Evolutionary conservation across 2,888 invertebrate species (phyloP), one percentile per base, ranked within the genome.

Genomic region (Cryptus armator): DNA sequence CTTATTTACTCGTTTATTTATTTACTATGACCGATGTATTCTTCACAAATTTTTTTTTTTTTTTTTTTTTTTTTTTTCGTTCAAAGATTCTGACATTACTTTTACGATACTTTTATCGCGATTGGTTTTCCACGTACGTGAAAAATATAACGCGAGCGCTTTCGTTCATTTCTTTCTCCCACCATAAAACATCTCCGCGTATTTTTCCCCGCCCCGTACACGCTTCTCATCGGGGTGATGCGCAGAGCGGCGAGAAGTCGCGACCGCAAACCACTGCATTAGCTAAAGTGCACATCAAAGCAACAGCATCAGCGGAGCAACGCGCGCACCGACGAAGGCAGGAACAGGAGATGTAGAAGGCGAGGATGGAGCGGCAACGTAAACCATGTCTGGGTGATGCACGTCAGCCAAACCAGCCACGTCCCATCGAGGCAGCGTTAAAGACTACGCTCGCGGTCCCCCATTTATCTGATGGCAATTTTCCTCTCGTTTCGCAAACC

Each of bases 271-370:
- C 90, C 90, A 85, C 90, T 90, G 88, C 91, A 91, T 92, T 92
- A 92, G 88, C 90, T 89, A 88, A 92, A 92, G 91, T 92, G 92
- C 92, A 91, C 90, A 89, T 89, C 89, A 90, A 90, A 90, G 89
- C 85, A 75, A 75, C 75, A 79, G 71, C 86, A 83, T 83, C 77
- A 62, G 62, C 70, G 80, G 80, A 37, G 56, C 37, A 76, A 72
- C 19, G 67, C 37, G 44, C 68, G 24, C 44, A 16, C 29, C 44
- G 44, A 32, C 24, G 56, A 24, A 53, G 16, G 14, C 19, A 59
- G 29, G 37, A 64, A 62, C 29, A 44, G 70, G n/a, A 37, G 37
- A 56, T 44, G 4, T 19, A 48, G 51, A 12, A 72, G 12, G 24
- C 46, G 32, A 14, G 56, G 19, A 44, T 56, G 32, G 62, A 48